Percentiles rank a stretch among this genome's conserved stretches.
phyloP scores from a whole-genome alignment of 2,113 vertebrate genomes.

The Pyxicephalus adspersus region DNA sequence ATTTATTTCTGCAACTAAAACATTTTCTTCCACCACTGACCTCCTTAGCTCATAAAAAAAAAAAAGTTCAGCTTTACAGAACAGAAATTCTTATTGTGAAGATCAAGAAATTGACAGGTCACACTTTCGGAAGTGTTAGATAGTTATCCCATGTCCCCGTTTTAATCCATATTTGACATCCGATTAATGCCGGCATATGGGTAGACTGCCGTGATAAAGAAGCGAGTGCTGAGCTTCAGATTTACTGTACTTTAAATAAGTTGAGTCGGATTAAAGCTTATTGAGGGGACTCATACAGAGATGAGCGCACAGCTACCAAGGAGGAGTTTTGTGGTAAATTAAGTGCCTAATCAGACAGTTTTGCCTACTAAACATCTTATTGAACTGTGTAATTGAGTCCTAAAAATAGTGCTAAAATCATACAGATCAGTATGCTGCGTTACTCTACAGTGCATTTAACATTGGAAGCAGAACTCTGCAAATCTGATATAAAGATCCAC shows the following conservation, averaged over 20 bases:
- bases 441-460: slow-evolving; percentile 42
- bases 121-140: background rate
- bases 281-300: slow-evolving; percentile 32
- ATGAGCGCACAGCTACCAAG: slow-evolving; percentile 41
- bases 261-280: slow-evolving; percentile 36
- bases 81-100: background rate
- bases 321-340: slow-evolving; percentile 45
- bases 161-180: slow-evolving; percentile 15
- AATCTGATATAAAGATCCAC: background rate
- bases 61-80: background rate
- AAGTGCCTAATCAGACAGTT: slow-evolving; percentile 54
- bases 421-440: slow-evolving; percentile 38
- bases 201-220: slow-evolving; percentile 5
- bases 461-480: background rate
- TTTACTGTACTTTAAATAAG: slow-evolving; percentile 47
- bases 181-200: slow-evolving; percentile 14
- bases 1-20: too few relatives aligned
- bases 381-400: slow-evolving; percentile 54
- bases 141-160: background rate
- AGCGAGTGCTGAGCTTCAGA: slow-evolving; percentile 2
- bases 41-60: too few relatives aligned
- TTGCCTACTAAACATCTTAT: slow-evolving; percentile 54
- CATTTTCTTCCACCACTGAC: too few relatives aligned
- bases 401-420: slow-evolving; percentile 53
- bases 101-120: background rate